phyloP scores from a whole-genome alignment of 2,888 invertebrate species.

The Parascotia fuliginaria region DNA sequence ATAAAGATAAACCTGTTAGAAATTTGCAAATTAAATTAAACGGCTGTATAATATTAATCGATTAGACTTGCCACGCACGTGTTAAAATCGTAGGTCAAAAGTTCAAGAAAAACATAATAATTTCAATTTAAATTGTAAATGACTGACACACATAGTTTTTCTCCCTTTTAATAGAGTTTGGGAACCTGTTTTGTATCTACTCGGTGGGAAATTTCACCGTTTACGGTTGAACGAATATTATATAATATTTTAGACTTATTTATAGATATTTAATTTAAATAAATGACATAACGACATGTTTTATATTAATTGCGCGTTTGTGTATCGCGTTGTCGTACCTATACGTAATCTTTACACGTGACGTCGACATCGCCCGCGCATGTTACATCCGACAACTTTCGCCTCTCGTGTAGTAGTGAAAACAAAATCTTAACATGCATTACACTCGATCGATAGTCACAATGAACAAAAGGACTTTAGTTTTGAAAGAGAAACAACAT shows the following conservation, averaged over 20 bases:
- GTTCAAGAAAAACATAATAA: slow-evolving; percentile 2
- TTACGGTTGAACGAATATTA: background rate
- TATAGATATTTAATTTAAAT: background rate
- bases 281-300: background rate
- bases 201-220: slow-evolving; percentile 1
- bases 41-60: slow-evolving; percentile 9
- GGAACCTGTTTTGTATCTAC: slow-evolving; percentile 2
- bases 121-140: slow-evolving; percentile 18
- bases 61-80: slow-evolving; percentile 18
- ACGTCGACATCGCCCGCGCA: slow-evolving; percentile 23
- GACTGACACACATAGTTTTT: slow-evolving; percentile 5
- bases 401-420: slow-evolving; percentile 37
- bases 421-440: slow-evolving; percentile 28
- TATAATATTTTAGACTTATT: background rate
- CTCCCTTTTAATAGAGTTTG: slow-evolving; percentile 3
- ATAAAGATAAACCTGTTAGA: slow-evolving; percentile 18
- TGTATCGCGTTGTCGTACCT: slow-evolving; percentile 7
- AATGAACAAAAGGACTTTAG: background rate
- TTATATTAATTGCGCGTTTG: slow-evolving; percentile 1
- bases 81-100: slow-evolving; percentile 6
- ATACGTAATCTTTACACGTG: slow-evolving; percentile 25
- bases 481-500: too few species aligned
- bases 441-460: slow-evolving; percentile 5
- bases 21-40: slow-evolving; percentile 35
- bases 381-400: slow-evolving; percentile 40